Conservation (phyloP, 2,888 invertebrate species). For the Brassicogethes aeneus region DNA sequence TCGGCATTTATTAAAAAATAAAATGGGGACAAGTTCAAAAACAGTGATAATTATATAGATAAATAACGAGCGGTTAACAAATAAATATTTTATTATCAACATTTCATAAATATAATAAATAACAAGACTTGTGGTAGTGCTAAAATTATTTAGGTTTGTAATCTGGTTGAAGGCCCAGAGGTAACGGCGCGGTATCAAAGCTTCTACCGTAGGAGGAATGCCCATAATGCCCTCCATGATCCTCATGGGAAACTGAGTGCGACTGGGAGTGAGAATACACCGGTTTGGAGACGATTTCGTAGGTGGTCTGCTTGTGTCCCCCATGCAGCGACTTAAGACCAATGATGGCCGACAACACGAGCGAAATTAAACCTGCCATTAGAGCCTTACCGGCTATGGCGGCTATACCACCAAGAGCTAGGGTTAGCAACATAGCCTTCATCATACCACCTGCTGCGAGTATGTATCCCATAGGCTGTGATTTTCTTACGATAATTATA, state of each 20-base stretch:
- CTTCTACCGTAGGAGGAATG: constrained; percentile 49
- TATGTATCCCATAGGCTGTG: too few species aligned
- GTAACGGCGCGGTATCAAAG: constrained; percentile 39
- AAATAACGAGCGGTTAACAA: constrained; percentile 1
- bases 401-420: constrained; percentile 63
- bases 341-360: constrained; percentile 67
- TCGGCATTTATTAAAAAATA: too few species aligned
- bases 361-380: constrained; percentile 72
- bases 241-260: constrained; percentile 58
- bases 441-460: constrained; percentile 48
- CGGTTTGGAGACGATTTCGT: constrained; percentile 77
- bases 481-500: too few species aligned
- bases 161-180: constrained; percentile 30
- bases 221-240: constrained; percentile 34
- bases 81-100: not conserved
- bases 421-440: constrained; percentile 61
- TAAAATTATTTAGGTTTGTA: too few species aligned
- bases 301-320: constrained; percentile 64
- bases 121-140: constrained; percentile 15
- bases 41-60: too few species aligned
- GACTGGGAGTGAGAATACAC: constrained; percentile 63
- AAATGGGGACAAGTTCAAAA: constrained; percentile 4
- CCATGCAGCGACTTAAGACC: constrained; percentile 64
- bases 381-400: constrained; percentile 75
- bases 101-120: constrained; percentile 1